These are phyloP conservation scores for Eriocheir sinensis DNA, from an alignment of 1,140 invertebrate species.

Conservation along the genomic window DNA sequence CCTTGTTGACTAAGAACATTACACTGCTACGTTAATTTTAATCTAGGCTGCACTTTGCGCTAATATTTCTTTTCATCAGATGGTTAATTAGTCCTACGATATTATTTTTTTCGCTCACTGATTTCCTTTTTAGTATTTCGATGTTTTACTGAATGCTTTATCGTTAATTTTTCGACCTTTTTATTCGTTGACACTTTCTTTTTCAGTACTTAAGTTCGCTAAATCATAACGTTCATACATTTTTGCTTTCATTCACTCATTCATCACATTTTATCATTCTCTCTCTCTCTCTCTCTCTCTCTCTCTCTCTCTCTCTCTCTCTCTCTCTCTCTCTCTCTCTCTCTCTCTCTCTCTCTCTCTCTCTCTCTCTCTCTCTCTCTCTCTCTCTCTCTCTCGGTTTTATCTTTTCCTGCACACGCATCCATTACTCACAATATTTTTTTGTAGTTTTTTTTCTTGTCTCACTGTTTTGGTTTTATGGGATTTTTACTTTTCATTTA, in stretches of 20 bases:
- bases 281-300: conserved; percentile 1
- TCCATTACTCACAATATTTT: conserved; percentile 28
- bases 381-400: background rate
- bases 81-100: too few relatives aligned
- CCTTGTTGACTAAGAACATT: too few relatives aligned
- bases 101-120: too few relatives aligned
- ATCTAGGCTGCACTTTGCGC: too few relatives aligned
- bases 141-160: background rate
- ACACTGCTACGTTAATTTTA: too few relatives aligned
- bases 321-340: background rate
- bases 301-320: conserved; percentile 14
- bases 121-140: background rate
- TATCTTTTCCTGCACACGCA: background rate
- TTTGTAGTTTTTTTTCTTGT: conserved; percentile 52
- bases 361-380: background rate
- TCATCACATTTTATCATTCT: too few relatives aligned
- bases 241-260: background rate
- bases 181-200: too few relatives aligned
- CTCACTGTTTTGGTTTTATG: conserved; percentile 59
- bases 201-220: background rate
- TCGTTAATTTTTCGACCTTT: background rate
- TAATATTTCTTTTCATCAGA: too few relatives aligned
- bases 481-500: conserved; percentile 60
- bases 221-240: too few relatives aligned
- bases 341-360: conserved; percentile 32